These are phyloP conservation scores for Rhopilema esculentum DNA, from an alignment of 30 jellyfish, hydroid and myxozoan species.

Conservation along the genomic window DNA sequence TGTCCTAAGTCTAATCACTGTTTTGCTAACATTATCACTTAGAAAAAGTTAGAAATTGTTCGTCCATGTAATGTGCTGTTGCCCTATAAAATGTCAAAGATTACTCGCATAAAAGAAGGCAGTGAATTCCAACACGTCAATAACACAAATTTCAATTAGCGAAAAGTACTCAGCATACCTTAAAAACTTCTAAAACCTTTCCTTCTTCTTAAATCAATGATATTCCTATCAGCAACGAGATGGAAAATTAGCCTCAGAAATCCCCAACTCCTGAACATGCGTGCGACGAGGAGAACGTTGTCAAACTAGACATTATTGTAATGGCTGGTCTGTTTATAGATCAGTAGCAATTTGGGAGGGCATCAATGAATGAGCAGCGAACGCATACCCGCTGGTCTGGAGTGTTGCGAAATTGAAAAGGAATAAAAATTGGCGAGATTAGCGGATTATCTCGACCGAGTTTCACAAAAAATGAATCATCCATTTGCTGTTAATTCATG, in stretches of 20 bases:
- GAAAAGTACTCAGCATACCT: neutral
- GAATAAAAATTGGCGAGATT: neutral
- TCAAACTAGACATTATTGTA: neutral
- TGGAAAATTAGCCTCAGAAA: neutral
- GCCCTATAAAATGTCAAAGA: too few species aligned
- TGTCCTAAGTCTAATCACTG: too few species aligned
- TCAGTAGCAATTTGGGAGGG: neutral
- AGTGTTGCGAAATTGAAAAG: neutral
- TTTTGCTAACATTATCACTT: too few species aligned
- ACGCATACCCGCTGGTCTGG: neutral
- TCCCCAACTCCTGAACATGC: neutral
- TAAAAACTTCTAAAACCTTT: neutral
- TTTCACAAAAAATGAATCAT: neutral
- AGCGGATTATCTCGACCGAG: neutral
- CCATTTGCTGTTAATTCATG: neutral
- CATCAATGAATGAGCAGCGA: neutral
- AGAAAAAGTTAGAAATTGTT: too few species aligned
- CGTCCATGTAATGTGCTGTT: too few species aligned
- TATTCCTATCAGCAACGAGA: neutral
- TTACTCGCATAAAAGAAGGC: too few species aligned
- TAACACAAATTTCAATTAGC: too few species aligned
- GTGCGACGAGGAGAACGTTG: neutral
- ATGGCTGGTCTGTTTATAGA: neutral
- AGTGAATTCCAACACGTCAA: neutral
- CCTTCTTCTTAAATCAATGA: neutral